Evolutionary conservation across 2,797 vertebrate species (phyloP).

Genomic region (Manis pentadactyla): DNA sequence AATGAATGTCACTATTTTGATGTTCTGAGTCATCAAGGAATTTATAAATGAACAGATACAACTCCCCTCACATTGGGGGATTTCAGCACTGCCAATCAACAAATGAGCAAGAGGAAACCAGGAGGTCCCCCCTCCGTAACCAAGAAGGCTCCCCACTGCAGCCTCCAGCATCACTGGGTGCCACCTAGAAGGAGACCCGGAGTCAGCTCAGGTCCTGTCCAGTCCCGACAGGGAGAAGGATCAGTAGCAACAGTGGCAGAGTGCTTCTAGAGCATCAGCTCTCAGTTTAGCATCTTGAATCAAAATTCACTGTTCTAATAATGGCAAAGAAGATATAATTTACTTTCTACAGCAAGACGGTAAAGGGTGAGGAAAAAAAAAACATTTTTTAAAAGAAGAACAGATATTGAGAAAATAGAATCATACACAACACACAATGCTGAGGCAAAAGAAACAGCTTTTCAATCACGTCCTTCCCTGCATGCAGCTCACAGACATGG

Average conservation of each 20-base stretch:
- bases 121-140: background rate
- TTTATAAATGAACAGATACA: background rate
- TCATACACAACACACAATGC: background rate
- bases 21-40: background rate
- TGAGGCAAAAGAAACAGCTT: background rate
- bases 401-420: background rate
- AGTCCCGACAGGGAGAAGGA: background rate
- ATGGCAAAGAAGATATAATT: background rate
- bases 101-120: background rate
- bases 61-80: background rate
- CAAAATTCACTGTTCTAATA: background rate
- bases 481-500: background rate
- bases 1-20: background rate
- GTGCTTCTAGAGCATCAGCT: background rate
- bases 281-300: background rate
- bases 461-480: background rate
- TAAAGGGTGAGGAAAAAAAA: background rate
- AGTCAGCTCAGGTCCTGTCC: too few relatives aligned
- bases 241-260: background rate
- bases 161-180: background rate
- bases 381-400: background rate
- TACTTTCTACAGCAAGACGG: background rate
- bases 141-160: background rate
- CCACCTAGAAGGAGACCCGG: rapidly evolving
- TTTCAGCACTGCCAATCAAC: background rate